Conservation (phyloP, 1,140 invertebrate species). For the Diorhabda sublineata region DNA sequence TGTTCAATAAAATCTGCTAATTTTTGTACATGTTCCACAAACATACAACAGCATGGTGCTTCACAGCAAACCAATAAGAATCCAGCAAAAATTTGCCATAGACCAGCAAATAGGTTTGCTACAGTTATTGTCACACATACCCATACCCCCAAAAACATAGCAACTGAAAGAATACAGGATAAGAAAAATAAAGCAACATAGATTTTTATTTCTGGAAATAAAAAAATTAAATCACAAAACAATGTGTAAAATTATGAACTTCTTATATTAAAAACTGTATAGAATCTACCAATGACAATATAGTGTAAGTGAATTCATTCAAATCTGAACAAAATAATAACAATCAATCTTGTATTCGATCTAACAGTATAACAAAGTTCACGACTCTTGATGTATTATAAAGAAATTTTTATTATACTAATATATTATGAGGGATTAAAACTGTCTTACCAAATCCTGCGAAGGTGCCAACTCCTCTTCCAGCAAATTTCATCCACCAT, state of each 20-base stretch:
- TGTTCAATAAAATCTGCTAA: conserved; percentile 76
- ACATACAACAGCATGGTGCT: conserved; percentile 92
- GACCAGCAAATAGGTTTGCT: conserved; percentile 64
- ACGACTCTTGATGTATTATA: too few relatives aligned
- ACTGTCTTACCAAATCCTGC: conserved; percentile 70
- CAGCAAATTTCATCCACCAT: conserved; percentile 85
- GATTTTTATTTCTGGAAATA: too few relatives aligned
- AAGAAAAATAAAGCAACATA: too few relatives aligned
- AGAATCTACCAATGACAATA: too few relatives aligned
- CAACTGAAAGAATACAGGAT: conserved; percentile 60
- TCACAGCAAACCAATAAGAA: conserved; percentile 83
- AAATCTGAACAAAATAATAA: too few relatives aligned
- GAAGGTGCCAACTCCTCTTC: conserved; percentile 75
- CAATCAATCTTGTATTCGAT: too few relatives aligned
- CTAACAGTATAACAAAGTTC: too few relatives aligned
- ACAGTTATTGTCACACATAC: conserved; percentile 71
- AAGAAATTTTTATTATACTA: too few relatives aligned
- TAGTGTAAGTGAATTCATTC: too few relatives aligned
- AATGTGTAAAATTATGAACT: too few relatives aligned
- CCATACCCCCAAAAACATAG: conserved; percentile 80
- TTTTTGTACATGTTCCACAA: conserved; percentile 86
- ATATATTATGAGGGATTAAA: neutral
- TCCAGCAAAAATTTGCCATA: conserved; percentile 85
- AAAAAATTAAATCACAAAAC: too few relatives aligned
- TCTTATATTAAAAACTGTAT: too few relatives aligned